Evolutionary conservation across 1,140 invertebrate species (phyloP), one percentile per base, ranked within the genome.

Genomic region (Drosophila setifemur): DNA sequence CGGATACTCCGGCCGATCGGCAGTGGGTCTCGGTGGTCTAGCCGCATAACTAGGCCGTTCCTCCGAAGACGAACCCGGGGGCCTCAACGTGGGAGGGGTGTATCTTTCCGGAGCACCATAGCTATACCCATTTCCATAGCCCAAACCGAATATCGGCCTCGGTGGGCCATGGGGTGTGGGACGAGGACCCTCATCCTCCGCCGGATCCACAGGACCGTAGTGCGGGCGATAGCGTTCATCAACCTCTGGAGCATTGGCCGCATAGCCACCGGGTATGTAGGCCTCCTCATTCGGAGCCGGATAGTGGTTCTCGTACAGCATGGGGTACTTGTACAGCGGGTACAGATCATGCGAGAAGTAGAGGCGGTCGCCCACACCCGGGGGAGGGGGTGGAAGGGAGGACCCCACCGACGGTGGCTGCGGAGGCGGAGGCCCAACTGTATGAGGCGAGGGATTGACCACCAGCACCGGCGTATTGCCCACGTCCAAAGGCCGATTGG

Each of bases 51-150:
- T 70, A 26, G 81, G 81, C 0, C 81, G 67, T 8, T 77, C 70
- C 19, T 72, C 77, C 1, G 67, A 48, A 0, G 69, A 43, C 1
- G 43, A 21, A 26, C 55, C 19, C 0, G 87, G 78, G 6, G 88
- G 67, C 11, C 69, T 14, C 0, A 71, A 70, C 0, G 85, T 81
- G 3, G 88, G 88, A 0, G 88, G 88, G 0, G 71, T 68, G 44
- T 90, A 90, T 2, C 75, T 69, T 23, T 88, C 87, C 1, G 89
- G 89, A 0, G 66, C 63, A 0, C 89, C 89, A 55, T 90, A 90
- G 43, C 89, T 90, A n/a, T 90, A 90, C 1, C 89, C 89, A 54
- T 87, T 90, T 8, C 89, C 89, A 16, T 90, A 90, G 7, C 89
- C 89, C 42, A 89, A 48, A 0, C 89, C 89, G 28, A 90, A 90